Conservation (phyloP, 2,113 vertebrate species). For the Illadopsis cleaveri region DNA sequence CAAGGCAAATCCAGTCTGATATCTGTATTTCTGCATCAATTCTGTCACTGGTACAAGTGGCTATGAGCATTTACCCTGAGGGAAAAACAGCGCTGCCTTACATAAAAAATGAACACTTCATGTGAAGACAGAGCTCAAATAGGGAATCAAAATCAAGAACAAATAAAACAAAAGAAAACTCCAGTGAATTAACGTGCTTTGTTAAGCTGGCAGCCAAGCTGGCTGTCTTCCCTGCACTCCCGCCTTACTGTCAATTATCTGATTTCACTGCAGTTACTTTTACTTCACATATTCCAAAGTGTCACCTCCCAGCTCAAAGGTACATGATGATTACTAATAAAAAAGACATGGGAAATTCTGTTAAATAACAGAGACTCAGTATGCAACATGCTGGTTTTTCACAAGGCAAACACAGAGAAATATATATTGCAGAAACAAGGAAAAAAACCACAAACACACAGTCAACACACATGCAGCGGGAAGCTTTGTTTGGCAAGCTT, state of each 20-base stretch:
- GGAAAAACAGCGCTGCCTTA: background rate
- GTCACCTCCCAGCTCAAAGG: background rate
- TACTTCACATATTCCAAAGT: background rate
- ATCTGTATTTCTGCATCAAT: background rate
- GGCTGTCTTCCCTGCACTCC: background rate
- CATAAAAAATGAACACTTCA: background rate
- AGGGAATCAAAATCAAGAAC: background rate
- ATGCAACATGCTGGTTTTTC: background rate
- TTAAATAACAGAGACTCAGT: background rate
- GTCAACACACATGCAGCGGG: fast-evolving
- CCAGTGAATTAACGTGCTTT: background rate
- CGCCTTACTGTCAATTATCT: background rate
- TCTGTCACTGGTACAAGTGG: background rate
- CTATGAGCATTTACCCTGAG: background rate
- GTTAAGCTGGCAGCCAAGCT: background rate
- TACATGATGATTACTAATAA: background rate
- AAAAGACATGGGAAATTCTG: background rate
- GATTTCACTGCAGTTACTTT: background rate
- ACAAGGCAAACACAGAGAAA: background rate
- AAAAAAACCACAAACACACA: background rate
- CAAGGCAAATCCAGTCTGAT: background rate
- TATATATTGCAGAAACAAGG: background rate
- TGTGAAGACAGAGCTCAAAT: background rate
- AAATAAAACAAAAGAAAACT: background rate
- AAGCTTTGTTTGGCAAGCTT: background rate